phyloP scores from a whole-genome alignment of 2,113 vertebrate genomes.

The Arothron firmamentum region DNA sequence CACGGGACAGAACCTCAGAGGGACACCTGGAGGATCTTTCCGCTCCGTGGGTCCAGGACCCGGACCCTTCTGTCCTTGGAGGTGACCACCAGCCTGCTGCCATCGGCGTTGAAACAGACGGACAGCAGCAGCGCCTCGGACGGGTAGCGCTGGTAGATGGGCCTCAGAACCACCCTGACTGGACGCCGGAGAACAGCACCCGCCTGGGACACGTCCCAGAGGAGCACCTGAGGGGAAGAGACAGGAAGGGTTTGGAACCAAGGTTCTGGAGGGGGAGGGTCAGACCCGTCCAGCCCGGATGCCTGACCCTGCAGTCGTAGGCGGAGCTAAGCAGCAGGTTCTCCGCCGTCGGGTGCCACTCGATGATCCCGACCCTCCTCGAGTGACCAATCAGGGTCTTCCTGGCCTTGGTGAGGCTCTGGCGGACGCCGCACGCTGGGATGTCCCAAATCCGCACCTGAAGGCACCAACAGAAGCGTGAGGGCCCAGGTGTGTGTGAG shows the following conservation, averaged over 20 bases:
- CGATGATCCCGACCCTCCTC: slow-evolving; percentile 88
- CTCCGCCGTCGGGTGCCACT: slow-evolving; percentile 92
- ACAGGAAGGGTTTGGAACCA: not conserved
- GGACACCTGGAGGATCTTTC: slow-evolving; percentile 78
- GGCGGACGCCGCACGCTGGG: slow-evolving; percentile 78
- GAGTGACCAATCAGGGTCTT: slow-evolving; percentile 84
- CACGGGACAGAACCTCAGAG: not conserved
- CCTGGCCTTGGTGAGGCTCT: slow-evolving; percentile 75
- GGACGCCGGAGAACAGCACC: slow-evolving; percentile 72
- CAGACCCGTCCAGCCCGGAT: no score
- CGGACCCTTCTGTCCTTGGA: slow-evolving; percentile 86
- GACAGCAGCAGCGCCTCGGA: slow-evolving; percentile 82
- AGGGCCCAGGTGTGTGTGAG: not conserved
- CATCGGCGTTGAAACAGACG: slow-evolving; percentile 87
- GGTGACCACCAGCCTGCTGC: slow-evolving; percentile 84
- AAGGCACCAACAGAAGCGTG: not conserved
- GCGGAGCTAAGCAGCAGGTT: slow-evolving; percentile 88
- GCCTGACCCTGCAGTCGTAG: slow-evolving; percentile 88
- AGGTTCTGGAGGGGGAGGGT: no score
- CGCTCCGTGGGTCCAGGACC: slow-evolving; percentile 82
- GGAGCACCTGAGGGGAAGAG: slow-evolving; percentile 47
- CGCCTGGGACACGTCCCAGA: slow-evolving; percentile 63
- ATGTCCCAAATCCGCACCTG: slow-evolving; percentile 94
- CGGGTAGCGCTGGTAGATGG: slow-evolving; percentile 68
- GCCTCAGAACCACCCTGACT: slow-evolving; percentile 70